Evolutionary conservation across 2,797 vertebrate species (phyloP).

Genomic region (Lithobates pipiens): DNA sequence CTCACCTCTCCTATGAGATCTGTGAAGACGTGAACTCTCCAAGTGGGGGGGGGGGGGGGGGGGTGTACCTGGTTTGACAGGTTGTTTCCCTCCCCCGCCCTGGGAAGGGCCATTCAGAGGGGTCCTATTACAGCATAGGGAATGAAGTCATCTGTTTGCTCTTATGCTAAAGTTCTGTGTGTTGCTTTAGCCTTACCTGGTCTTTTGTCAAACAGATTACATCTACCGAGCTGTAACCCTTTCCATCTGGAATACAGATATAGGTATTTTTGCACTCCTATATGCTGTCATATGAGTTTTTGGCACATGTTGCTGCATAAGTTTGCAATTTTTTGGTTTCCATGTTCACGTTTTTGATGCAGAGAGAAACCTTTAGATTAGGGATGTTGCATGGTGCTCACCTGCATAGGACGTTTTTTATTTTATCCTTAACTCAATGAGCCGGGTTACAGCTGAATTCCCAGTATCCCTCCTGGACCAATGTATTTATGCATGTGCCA

Average conservation of each 20-base stretch:
- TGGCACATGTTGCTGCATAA: no score
- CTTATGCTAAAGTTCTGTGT: conserved; percentile 44
- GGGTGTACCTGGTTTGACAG: conserved; percentile 55
- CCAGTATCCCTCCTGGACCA: no score
- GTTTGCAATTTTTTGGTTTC: no score
- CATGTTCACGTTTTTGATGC: no score
- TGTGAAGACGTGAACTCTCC: conserved; percentile 4
- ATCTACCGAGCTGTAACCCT: conserved; percentile 16
- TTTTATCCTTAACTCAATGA: no score
- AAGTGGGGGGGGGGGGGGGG: neutral
- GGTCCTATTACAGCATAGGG: conserved; percentile 11
- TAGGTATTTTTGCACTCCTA: no score
- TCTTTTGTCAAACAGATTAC: conserved; percentile 5
- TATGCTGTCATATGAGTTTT: no score
- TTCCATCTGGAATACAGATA: neutral
- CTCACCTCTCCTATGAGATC: neutral
- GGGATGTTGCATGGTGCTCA: no score
- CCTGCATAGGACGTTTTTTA: no score
- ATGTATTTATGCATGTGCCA: no score
- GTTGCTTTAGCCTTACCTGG: neutral
- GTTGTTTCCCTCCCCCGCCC: conserved; percentile 43
- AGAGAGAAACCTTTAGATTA: no score
- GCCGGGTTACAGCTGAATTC: no score
- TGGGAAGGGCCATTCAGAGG: conserved; percentile 33
- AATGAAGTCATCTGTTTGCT: conserved; percentile 53